These are phyloP conservation scores for Drosophila equinoxialis DNA, from an alignment of 1,140 invertebrate genomes.

Conservation along the genomic window DNA sequence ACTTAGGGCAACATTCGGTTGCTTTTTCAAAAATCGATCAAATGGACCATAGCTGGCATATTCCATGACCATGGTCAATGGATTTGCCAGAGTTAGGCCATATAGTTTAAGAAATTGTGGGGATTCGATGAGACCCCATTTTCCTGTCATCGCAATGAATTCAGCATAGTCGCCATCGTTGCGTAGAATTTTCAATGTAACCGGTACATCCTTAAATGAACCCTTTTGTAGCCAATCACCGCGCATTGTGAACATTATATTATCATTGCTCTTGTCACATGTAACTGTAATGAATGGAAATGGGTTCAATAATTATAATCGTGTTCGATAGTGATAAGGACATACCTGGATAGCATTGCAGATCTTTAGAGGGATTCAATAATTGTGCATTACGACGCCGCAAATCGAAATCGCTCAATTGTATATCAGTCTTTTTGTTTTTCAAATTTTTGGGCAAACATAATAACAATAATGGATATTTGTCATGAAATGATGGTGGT, in stretches of 20 bases:
- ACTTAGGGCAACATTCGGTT: slow-evolving; percentile 85
- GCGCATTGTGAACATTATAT: slow-evolving; percentile 86
- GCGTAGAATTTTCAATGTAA: slow-evolving; percentile 90
- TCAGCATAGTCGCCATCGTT: slow-evolving; percentile 87
- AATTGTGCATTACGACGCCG: slow-evolving; percentile 69
- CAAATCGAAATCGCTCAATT: slow-evolving; percentile 69
- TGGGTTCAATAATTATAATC: too few species aligned
- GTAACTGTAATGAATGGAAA: slow-evolving; percentile 83
- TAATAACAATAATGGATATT: slow-evolving; percentile 88
- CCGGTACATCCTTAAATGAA: slow-evolving; percentile 87
- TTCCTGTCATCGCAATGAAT: slow-evolving; percentile 89
- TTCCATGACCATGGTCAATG: slow-evolving; percentile 92
- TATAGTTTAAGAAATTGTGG: slow-evolving; percentile 89
- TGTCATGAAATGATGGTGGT: slow-evolving; percentile 93
- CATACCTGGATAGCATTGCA: slow-evolving; percentile 87
- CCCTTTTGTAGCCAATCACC: slow-evolving; percentile 87
- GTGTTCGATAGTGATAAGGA: too few species aligned
- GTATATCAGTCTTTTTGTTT: slow-evolving; percentile 78
- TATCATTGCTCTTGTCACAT: slow-evolving; percentile 85
- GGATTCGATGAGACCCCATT: slow-evolving; percentile 90
- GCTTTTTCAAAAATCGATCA: slow-evolving; percentile 87
- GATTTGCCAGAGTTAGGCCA: slow-evolving; percentile 89
- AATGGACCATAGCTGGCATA: slow-evolving; percentile 90
- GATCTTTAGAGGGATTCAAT: slow-evolving; percentile 84
- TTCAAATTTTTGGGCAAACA: slow-evolving; percentile 84